phyloP scores from a whole-genome alignment of 2,113 vertebrate genomes.

The Formicarius rufipectus region DNA sequence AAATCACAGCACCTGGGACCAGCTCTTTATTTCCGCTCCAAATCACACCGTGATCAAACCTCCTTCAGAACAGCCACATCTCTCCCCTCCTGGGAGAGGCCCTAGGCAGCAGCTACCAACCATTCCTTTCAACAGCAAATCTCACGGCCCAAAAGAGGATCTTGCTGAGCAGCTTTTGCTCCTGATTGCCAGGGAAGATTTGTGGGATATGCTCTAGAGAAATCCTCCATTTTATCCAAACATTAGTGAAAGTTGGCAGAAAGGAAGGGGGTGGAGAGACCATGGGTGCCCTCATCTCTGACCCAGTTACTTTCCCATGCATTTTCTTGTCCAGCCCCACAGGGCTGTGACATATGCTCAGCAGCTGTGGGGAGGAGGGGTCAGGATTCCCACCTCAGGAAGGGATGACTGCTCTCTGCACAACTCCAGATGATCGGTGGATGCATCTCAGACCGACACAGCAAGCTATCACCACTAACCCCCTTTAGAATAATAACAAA shows the following conservation, averaged over 20 bases:
- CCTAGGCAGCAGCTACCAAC: not conserved
- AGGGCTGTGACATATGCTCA: not conserved
- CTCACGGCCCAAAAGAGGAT: not conserved
- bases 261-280: not conserved
- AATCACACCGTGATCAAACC: not conserved
- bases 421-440: not conserved
- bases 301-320: not conserved
- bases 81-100: not conserved
- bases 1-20: not conserved
- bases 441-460: not conserved
- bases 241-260: not conserved
- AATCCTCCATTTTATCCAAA: not conserved
- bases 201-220: not conserved
- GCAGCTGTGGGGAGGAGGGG: not conserved
- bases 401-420: not conserved
- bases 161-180: not conserved
- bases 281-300: fast-evolving
- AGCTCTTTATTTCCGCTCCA: not conserved
- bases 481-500: not conserved
- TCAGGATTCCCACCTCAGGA: not conserved
- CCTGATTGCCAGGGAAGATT: not conserved
- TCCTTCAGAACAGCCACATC: not conserved
- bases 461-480: not conserved
- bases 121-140: not conserved
- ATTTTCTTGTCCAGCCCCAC: not conserved